phyloP scores from a whole-genome alignment of 2,888 invertebrate species.

The Dolomedes plantarius region DNA sequence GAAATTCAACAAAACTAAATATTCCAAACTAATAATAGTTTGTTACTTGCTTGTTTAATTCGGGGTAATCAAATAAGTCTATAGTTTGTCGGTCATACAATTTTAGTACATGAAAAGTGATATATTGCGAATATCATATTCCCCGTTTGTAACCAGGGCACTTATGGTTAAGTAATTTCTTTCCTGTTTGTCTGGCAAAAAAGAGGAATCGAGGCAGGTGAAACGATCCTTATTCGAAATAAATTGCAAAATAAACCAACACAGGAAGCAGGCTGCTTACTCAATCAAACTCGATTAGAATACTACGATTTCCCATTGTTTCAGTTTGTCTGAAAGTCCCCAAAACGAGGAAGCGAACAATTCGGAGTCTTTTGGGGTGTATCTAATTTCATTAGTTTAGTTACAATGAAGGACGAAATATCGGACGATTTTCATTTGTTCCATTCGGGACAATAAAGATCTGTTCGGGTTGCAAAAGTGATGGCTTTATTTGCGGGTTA shows the following conservation, averaged over 20 bases:
- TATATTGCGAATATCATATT: too few species aligned
- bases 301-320: neutral
- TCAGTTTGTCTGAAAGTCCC: neutral
- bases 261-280: slow-evolving; percentile 1
- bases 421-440: neutral
- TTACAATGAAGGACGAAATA: neutral
- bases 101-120: too few species aligned
- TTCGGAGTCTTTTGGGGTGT: neutral
- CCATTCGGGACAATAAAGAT: too few species aligned
- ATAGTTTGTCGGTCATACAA: too few species aligned
- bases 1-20: too few species aligned
- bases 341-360: slow-evolving; percentile 3
- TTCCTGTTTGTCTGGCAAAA: neutral
- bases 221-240: neutral
- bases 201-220: neutral
- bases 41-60: too few species aligned
- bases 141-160: too few species aligned
- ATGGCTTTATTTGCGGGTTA: too few species aligned
- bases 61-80: too few species aligned
- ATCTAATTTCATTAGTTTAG: neutral
- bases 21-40: too few species aligned
- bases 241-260: neutral
- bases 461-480: too few species aligned
- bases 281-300: slow-evolving; percentile 14
- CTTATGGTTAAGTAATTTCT: neutral